Base-by-base conservation (phyloP, 2,888 invertebrate genomes). In the Unio delphinus region DNA sequence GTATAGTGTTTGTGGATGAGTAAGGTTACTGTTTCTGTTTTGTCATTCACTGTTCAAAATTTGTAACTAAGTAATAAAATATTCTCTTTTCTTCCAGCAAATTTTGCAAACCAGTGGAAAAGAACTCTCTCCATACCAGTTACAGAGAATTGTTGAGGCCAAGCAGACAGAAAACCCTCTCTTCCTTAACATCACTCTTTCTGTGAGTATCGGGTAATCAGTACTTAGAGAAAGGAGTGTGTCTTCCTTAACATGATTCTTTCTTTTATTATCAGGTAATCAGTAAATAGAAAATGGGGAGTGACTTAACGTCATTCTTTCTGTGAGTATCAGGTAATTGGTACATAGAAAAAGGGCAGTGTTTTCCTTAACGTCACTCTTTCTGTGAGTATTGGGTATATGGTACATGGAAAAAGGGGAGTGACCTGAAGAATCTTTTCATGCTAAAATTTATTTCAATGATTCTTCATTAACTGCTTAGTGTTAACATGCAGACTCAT, bases 101-200 rank as follows among this genome's bases (percentile, higher is more conserved):
- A 77, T 75, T 20, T 65, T 86, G 64, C 72, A 76, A 68, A 75
- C 72, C 28, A 79, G 78, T 79, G 86, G 86, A 1, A 86, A 87
- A 68, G 84, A 86, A 65, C 65, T 87, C 59, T 85, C 86, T 15
- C 75, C 79, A 34, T 57, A 70, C 30, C 87, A 87, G 70, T 72
- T 87, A 59, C 73, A 80, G 11, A 79, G 72, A 55, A 75, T 87
- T 64, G 76, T 84, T 17, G 70, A 72, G 18, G 80, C 81, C 34
- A 74, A 79, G 55, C 78, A 81, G 72, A 83, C 86, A 4, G 70
- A 77, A 58, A 86, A 84, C 68, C 86, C 87, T 8, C 77, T 85
- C 3, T 88, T 80, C 69, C 81, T 88, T 28, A 83, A 80, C 65
- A 81, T 86, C 58, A 73, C 81, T 61, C 61, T 87, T 4, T 79